A percentile compares a stretch with the other conserved stretches of the same genome.
These are phyloP conservation scores for Camelus bactrianus DNA, from an alignment of 2,113 vertebrate species.

Conservation along the genomic window DNA sequence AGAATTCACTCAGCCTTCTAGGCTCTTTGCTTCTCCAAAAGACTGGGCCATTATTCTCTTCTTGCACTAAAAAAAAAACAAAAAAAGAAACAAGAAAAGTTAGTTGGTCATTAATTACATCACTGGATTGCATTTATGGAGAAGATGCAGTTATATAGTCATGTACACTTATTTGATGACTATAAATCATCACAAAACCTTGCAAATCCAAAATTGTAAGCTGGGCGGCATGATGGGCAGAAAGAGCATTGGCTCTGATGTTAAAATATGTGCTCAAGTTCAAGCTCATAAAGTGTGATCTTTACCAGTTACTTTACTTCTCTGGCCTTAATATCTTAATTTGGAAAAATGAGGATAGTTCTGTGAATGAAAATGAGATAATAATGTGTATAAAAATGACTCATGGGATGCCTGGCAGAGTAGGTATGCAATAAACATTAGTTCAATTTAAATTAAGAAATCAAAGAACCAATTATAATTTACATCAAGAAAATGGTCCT, in stretches of 20 bases:
- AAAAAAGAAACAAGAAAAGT: neutral
- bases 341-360: constrained; percentile 23
- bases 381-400: neutral
- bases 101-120: constrained; percentile 29
- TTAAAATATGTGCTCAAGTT: neutral
- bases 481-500: neutral
- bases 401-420: neutral
- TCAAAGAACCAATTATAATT: neutral
- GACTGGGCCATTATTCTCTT: constrained; percentile 40
- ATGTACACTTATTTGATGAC: neutral
- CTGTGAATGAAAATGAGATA: neutral
- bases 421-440: neutral
- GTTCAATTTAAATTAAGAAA: constrained; percentile 16
- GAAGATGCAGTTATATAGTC: neutral
- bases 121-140: neutral
- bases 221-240: neutral
- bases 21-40: constrained; percentile 56
- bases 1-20: constrained; percentile 33
- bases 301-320: neutral
- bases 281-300: neutral
- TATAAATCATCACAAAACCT: constrained; percentile 6
- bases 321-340: neutral
- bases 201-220: neutral
- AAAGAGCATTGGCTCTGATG: neutral
- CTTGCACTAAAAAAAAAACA: constrained; percentile 58